Base-by-base conservation (phyloP, 92 coral and sea anemone genomes). In the Paragorgia papillata region DNA sequence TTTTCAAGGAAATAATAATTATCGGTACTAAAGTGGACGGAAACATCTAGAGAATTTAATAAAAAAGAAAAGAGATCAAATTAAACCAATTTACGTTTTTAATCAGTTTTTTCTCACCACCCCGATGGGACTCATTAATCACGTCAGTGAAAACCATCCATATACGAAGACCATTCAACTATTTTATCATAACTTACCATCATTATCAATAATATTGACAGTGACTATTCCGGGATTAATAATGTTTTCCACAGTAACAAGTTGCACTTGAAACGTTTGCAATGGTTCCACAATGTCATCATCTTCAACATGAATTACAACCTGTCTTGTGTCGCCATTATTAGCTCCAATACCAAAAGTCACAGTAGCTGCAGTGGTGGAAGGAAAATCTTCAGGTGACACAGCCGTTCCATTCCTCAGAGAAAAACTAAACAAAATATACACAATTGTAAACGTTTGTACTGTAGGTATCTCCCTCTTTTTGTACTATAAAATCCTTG, bases 191-290 rank as follows among this genome's bases (percentile, higher is more conserved):
- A n/a, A n/a, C n/a, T n/a, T 63, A 73, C 80, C 60, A 60, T 81
- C 85, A 81, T 81, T 46, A 56, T 81, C 85, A 25, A 29, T 49
- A 43, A 81, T 81, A 10, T n/a, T 10, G 68, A 81, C 65, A 24
- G 69, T 81, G 13, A 80, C 80, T 3, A 24, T 32, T 9, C 28
- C 62, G 9, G 74, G 57, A 6, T 48, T 43, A 24, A 35, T 37
- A 9, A 61, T 37, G 8, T 71, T 69, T 15, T 46, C 71, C 22
- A 59, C 21, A 20, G 74, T 7, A 14, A 46, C 33, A 4, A 81
- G 40, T 25, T 34, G 32, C 15, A 73, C 74, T 29, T 22, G 24
- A 71, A 81, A 81, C 8, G 39, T 26, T 55, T 81, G 80, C 12
- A 37, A 7, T 34, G 59, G 57, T 53, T 81, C 85, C n/a, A 73